Base-by-base conservation (phyloP, 2,797 vertebrate genomes). In the Phrynocephalus vlangalii region DNA sequence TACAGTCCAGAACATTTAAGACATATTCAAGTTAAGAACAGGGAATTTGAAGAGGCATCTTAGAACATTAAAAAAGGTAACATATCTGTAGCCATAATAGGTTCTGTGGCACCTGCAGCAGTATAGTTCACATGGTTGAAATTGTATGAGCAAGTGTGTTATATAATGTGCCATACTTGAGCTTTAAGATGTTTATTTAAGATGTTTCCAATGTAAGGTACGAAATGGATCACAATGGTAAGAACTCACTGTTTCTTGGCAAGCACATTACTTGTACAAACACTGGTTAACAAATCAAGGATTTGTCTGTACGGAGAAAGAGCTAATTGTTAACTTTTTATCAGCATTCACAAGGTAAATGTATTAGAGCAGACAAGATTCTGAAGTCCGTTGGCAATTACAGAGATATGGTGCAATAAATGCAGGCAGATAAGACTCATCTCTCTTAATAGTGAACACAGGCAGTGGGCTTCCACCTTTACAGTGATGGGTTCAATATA, bases 311-410 rank as follows among this genome's bases (percentile, higher is more conserved):
- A 79, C 91, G 87, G 89, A 91, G 86, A 95, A 93, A 87, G 75
- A 94, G 94, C 93, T 96, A 94, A 95, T 94, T 94, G 93, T 95
- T 96, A 94, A 96, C 96, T 93, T 96, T 91, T 95, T 95, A 94
- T 95, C 87, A 91, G 89, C 90, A 86, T 91, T 95, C 92, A 92
- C 91, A 90, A 93, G 94, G 94, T 92, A 92, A 91, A 93, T 86
- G 1, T 94, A 91, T 91, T 92, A 81, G 95, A 95, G 95, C 93
- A 94, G 92, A 70, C 60, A 6, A 66, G 91, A 88, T 93, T 92
- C 92, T 91, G 72, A 67, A 33, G 90, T 83, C 90, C 10, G 0
- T 80, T 90, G 72, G 76, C 33, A 88, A 56, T 75, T 88, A 75
- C 88, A 87, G 87, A 63, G 88, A 90, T 94, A 89, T 84, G 38